phyloP scores from a whole-genome alignment of 2,113 vertebrate genomes.

The Alosa alosa region DNA sequence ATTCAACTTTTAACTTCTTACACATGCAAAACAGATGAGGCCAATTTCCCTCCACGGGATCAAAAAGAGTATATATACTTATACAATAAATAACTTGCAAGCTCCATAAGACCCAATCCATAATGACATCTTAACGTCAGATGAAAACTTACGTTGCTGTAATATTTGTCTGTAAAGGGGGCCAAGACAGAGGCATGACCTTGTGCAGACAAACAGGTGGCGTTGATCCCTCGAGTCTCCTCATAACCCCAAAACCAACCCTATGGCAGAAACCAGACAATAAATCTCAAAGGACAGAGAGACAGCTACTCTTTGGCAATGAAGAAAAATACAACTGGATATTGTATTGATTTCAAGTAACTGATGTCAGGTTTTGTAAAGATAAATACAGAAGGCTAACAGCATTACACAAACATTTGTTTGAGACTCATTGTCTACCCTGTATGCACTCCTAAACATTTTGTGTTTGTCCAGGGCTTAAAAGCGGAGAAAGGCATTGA shows the following conservation, averaged over 20 bases:
- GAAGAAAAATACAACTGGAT: background rate
- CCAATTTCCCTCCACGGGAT: too few relatives aligned
- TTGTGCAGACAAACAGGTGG: constrained; percentile 90
- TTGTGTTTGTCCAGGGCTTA: too few relatives aligned
- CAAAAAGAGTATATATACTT: too few relatives aligned
- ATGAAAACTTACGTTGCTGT: constrained; percentile 79
- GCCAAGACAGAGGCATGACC: constrained; percentile 90
- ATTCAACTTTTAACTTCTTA: background rate
- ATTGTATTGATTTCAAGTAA: too few relatives aligned
- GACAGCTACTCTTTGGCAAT: background rate
- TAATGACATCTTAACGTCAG: background rate
- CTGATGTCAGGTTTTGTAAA: too few relatives aligned
- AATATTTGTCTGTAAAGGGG: constrained; percentile 78
- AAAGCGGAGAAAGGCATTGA: too few relatives aligned
- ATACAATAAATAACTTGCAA: background rate
- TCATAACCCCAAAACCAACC: constrained; percentile 98
- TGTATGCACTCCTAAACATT: too few relatives aligned
- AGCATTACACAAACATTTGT: too few relatives aligned
- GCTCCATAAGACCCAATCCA: too few relatives aligned
- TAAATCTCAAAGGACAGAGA: background rate
- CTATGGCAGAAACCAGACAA: constrained; percentile 64
- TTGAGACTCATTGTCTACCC: too few relatives aligned
- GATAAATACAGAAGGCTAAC: too few relatives aligned
- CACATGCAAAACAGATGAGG: background rate
- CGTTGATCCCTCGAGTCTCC: constrained; percentile 84